A percentile compares a stretch with the other conserved stretches of the same genome.
Evolutionary conservation across 2,113 vertebrate species (phyloP).

Genomic region (Illadopsis cleaveri): DNA sequence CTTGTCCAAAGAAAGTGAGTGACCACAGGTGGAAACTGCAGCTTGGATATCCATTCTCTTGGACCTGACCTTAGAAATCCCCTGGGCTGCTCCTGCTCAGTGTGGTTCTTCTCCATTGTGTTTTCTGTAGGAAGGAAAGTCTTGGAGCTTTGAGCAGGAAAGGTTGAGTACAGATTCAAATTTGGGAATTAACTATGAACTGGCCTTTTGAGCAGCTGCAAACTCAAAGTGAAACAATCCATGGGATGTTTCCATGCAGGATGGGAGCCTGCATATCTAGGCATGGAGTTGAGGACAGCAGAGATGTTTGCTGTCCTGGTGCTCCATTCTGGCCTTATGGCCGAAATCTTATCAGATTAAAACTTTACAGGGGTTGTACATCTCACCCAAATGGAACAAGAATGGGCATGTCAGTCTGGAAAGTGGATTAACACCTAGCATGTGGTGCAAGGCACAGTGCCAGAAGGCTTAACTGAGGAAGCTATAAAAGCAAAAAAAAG

Average conservation of each 20-base stretch:
- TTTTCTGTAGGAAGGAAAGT: not conserved
- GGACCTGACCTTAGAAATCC: not conserved
- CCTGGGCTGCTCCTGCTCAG: not conserved
- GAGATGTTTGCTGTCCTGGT: not conserved
- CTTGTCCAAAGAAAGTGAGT: not conserved
- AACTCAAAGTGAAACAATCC: not conserved
- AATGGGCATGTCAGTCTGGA: not conserved
- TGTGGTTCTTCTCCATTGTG: not conserved
- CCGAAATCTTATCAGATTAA: not conserved
- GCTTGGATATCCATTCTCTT: not conserved
- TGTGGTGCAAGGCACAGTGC: not conserved
- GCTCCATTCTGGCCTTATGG: not conserved
- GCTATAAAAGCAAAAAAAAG: slow-evolving; percentile 11
- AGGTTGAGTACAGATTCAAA: not conserved
- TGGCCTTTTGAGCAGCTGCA: not conserved
- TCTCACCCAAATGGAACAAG: slow-evolving; percentile 2
- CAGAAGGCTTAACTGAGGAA: slow-evolving; percentile 25
- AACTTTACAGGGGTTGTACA: not conserved
- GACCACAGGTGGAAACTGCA: not conserved
- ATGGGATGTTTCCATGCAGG: not conserved
- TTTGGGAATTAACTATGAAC: not conserved
- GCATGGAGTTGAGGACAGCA: not conserved
- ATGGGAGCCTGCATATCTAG: not conserved
- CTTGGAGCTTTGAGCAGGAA: not conserved
- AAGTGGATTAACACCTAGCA: slow-evolving; percentile 17